These are phyloP conservation scores for Omphaloscelis lunosa DNA, from an alignment of 2,888 invertebrate genomes.

Conservation along the genomic window DNA sequence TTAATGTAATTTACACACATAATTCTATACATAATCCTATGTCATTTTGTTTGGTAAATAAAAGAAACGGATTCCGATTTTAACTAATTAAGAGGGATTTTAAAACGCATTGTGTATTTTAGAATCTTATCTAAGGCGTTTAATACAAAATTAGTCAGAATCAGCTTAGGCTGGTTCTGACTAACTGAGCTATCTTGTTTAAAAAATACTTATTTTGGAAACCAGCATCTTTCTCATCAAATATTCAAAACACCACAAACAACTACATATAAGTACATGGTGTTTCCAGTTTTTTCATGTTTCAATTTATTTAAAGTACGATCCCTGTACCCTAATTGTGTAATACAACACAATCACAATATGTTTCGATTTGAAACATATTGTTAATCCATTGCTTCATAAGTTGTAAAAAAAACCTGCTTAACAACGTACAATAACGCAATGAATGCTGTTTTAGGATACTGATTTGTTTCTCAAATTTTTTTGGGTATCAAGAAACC, in stretches of 20 bases:
- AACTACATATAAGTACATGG: neutral
- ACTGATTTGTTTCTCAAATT: neutral
- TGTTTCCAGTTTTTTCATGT: neutral
- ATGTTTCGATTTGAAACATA: no score
- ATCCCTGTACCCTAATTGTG: no score
- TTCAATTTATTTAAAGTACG: neutral
- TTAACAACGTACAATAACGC: no score
- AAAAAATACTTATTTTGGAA: neutral
- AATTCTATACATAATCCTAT: neutral
- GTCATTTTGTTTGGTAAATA: neutral
- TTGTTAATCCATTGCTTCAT: no score
- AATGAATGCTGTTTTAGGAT: no score
- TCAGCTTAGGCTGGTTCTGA: neutral
- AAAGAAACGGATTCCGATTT: neutral
- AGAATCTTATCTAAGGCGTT: no score
- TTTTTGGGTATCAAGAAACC: neutral
- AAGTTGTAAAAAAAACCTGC: no score
- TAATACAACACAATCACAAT: no score
- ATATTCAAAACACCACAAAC: neutral
- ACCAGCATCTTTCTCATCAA: neutral
- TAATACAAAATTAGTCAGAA: neutral
- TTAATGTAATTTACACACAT: conserved; percentile 35
- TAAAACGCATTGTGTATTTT: neutral
- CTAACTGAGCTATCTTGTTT: no score
- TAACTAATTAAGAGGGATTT: neutral